Evolutionary conservation across 2,113 vertebrate species (phyloP), one percentile per base, ranked within the genome.

Genomic region (Phylloscopus whistleri): DNA sequence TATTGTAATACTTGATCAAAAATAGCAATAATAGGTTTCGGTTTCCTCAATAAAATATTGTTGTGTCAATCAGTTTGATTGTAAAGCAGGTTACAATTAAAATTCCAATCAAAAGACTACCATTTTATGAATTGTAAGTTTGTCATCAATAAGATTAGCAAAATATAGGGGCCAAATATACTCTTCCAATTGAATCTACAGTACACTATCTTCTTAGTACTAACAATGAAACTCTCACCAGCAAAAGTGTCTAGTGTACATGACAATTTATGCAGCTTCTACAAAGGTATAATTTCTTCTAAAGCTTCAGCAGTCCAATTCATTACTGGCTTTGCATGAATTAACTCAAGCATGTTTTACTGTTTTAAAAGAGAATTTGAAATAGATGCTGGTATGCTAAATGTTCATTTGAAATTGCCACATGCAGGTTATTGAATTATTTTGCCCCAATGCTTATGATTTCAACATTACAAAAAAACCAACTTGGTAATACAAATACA

Each of bases 81-180:
- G 90, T 87, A 95, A 97, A 96, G 96, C 93, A 98, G 94, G 91
- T 97, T 98, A 98, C 89, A 97, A 89, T 97, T 97, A 95, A 93
- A 96, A 97, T 95, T 97, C 82, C 94, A 97, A 85, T 79, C 97
- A 96, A 84, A 93, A 73, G 74, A 74, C 35, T 90, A 97, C 86
- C 94, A 97, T 97, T 96, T 97, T 49, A 97, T 75, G 51, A 96
- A 46, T 95, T 73, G 85, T 22, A 95, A 95, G 95, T 89, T 96
- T 90, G 88, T 62, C 92, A 87, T 79, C 75, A 96, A n/a, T 96
- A 94, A 93, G 41, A 95, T 69, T 82, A 96, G 67, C 74, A 95
- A 97, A 91, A 55, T 94, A 55, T 86, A 95, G 63, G 10, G 94
- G 84, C 92, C 79, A 96, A 90, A 96, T 77, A 76, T 79, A 91